phyloP scores from a whole-genome alignment of 2,888 invertebrate genomes.

The Saturnia japonica region DNA sequence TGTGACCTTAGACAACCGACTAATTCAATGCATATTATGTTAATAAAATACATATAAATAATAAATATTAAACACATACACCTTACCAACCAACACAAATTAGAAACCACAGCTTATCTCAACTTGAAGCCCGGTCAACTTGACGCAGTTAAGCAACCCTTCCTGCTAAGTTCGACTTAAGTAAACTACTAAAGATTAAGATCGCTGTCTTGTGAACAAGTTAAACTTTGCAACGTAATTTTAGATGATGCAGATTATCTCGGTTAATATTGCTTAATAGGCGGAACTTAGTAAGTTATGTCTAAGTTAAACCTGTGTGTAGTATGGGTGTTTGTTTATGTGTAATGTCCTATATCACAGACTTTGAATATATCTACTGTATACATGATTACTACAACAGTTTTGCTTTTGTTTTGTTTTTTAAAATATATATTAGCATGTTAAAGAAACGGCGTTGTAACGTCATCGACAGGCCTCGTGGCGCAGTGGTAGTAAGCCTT shows the following conservation, averaged over 20 bases:
- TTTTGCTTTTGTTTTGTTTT: no score
- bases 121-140: slow-evolving; percentile 23
- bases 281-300: not conserved
- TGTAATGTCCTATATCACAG: not conserved
- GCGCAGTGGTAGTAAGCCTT: no score
- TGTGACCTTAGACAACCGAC: no score
- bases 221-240: slow-evolving; percentile 15
- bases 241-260: slow-evolving; percentile 4
- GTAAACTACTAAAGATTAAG: slow-evolving; percentile 30
- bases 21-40: not conserved
- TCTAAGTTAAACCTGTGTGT: not conserved
- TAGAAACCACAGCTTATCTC: slow-evolving; percentile 26
- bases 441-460: no score
- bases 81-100: not conserved
- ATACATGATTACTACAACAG: no score
- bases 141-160: slow-evolving; percentile 22
- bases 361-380: no score
- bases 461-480: no score
- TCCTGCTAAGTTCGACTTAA: slow-evolving; percentile 20
- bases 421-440: no score
- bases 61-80: not conserved
- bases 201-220: slow-evolving; percentile 25
- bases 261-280: slow-evolving; percentile 3
- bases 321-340: not conserved
- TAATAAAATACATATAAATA: not conserved